Conservation (phyloP, 2,797 vertebrate species). For the Lagodon rhomboides region DNA sequence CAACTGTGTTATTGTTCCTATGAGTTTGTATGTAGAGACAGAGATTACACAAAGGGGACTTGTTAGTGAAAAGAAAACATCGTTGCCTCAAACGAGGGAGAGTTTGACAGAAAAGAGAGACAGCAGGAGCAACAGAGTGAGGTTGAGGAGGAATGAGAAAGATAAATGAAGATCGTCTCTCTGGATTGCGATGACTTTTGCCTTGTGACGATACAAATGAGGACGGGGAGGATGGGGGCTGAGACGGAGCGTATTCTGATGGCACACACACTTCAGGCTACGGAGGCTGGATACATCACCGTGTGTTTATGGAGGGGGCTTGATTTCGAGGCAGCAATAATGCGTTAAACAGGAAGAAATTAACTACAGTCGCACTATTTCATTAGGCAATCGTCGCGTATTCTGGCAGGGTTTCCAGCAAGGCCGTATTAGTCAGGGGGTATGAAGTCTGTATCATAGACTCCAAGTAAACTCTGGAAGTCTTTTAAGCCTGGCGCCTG, state of each 20-base stretch:
- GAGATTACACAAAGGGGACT: constrained; percentile 79
- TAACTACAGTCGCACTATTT: constrained; percentile 41
- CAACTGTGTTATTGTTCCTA: constrained; percentile 56
- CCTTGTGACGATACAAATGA: constrained; percentile 45
- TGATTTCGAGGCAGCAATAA: constrained; percentile 46
- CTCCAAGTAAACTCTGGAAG: constrained; percentile 70
- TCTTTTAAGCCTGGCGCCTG: constrained; percentile 62
- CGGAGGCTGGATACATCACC: constrained; percentile 32
- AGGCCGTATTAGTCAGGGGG: constrained; percentile 32
- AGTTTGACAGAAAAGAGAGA: constrained; percentile 43
- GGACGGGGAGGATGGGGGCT: constrained; percentile 27
- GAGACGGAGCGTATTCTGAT: constrained; percentile 33
- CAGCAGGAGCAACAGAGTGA: constrained; percentile 40
- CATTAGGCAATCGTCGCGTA: constrained; percentile 35
- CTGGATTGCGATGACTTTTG: constrained; percentile 41
- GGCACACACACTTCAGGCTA: constrained; percentile 43
- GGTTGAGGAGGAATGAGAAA: constrained; percentile 51
- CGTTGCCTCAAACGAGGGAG: constrained; percentile 57
- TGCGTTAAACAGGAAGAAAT: constrained; percentile 46
- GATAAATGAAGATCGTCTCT: constrained; percentile 63
- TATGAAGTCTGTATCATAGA: constrained; percentile 63
- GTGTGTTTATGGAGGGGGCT: constrained; percentile 51
- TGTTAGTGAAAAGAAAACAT: constrained; percentile 79
- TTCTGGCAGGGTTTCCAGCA: constrained; percentile 17
- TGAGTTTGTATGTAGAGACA: constrained; percentile 63